A percentile compares a stretch with the other conserved stretches of the same genome.
Conservation (phyloP, 1,140 invertebrate genomes). For the Chelonus insularis region DNA sequence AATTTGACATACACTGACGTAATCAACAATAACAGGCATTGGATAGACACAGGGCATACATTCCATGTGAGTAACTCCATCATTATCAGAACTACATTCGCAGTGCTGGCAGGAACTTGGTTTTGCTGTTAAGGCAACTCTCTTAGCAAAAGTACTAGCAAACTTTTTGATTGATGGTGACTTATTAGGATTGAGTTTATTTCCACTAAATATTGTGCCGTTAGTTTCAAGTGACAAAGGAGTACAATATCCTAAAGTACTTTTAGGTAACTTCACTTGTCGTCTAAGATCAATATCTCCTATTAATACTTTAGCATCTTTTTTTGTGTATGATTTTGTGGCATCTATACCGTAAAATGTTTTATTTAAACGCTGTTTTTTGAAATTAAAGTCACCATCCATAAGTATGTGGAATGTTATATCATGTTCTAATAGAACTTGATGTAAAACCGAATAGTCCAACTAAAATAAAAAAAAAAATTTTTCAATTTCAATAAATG, state of each 20-base stretch:
- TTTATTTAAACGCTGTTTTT: constrained; percentile 70
- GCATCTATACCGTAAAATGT: constrained; percentile 79
- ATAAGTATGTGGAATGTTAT: constrained; percentile 83
- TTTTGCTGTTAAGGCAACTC: constrained; percentile 67
- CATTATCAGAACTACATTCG: constrained; percentile 70
- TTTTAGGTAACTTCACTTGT: constrained; percentile 75
- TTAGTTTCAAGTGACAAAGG: constrained; percentile 81
- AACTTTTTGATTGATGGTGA: constrained; percentile 68
- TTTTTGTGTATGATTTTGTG: constrained; percentile 74
- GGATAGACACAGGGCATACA: constrained; percentile 66
- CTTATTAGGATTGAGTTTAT: constrained; percentile 64
- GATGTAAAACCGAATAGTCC: constrained; percentile 77
- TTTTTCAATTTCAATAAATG: not conserved
- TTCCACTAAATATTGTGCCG: constrained; percentile 72
- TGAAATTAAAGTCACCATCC: constrained; percentile 74
- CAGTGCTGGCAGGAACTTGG: constrained; percentile 71
- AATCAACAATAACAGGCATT: constrained; percentile 57
- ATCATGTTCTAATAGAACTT: constrained; percentile 77
- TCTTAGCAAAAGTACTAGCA: constrained; percentile 69
- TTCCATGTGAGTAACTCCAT: constrained; percentile 68
- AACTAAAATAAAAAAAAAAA: constrained; percentile 60
- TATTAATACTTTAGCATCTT: constrained; percentile 67
- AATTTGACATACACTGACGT: constrained; percentile 59
- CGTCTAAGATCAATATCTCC: constrained; percentile 71
- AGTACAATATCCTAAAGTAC: constrained; percentile 75